Percentiles rank a stretch among this genome's conserved stretches.
Evolutionary conservation across 2,113 vertebrate species (phyloP).

Genomic region (Mola mola): DNA sequence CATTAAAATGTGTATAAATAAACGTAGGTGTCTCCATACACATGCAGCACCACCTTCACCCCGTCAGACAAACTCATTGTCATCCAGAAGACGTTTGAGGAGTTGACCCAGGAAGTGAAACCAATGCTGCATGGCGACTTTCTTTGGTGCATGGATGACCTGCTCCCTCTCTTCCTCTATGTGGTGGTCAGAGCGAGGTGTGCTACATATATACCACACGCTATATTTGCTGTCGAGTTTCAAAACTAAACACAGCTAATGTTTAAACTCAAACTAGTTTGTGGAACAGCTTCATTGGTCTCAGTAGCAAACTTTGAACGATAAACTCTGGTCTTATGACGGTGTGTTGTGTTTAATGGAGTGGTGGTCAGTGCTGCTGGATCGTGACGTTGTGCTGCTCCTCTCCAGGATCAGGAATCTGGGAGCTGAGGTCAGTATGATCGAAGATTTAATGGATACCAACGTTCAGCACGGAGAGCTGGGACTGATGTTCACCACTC

Average conservation of each 20-base stretch:
- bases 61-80: constrained; percentile 94
- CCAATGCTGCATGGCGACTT: constrained; percentile 86
- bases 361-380: neutral
- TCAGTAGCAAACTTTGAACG: no score
- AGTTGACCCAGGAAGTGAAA: constrained; percentile 92
- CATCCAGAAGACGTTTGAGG: constrained; percentile 95
- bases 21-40: no score
- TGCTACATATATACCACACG: constrained; percentile 18
- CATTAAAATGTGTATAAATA: no score
- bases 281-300: neutral
- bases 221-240: no score
- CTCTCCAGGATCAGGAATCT: constrained; percentile 90
- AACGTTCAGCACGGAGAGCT: constrained; percentile 93
- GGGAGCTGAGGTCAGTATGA: constrained; percentile 93
- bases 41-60: constrained; percentile 91
- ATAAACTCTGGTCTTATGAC: no score
- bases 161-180: constrained; percentile 97
- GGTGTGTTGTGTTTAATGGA: no score
- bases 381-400: constrained; percentile 19
- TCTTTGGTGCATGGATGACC: constrained; percentile 98
- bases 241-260: no score
- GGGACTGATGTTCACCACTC: constrained; percentile 97
- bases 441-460: constrained; percentile 96
- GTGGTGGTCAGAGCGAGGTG: constrained; percentile 95
- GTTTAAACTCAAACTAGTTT: neutral